Conservation (phyloP, 2,113 vertebrate species). For the Pitta sordida region DNA sequence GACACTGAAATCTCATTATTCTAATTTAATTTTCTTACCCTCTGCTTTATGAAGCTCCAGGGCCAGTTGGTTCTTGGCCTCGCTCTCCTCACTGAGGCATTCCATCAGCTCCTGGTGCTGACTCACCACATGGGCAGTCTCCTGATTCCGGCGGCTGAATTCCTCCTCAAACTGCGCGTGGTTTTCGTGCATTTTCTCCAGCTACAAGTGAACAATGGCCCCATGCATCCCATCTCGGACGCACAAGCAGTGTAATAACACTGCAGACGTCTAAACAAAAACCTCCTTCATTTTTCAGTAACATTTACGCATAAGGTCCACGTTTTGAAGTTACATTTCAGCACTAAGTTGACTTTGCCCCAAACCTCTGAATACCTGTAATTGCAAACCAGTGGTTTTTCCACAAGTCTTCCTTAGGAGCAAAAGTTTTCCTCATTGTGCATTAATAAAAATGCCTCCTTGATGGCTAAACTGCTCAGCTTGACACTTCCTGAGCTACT, state of each 20-base stretch:
- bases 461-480: not conserved
- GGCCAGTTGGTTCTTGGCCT: conserved; percentile 76
- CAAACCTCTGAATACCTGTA: not conserved
- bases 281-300: fast-evolving
- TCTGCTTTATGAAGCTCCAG: conserved; percentile 88
- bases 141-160: conserved; percentile 74
- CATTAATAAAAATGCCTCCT: not conserved
- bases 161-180: conserved; percentile 80
- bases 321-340: not conserved
- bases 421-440: not conserved
- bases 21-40: conserved; percentile 69
- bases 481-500: not conserved
- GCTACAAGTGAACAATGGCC: conserved; percentile 54
- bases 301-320: not conserved
- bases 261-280: not conserved
- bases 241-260: not conserved
- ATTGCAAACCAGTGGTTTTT: not conserved
- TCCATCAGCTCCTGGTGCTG: conserved; percentile 82
- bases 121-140: conserved; percentile 74
- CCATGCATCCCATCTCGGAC: not conserved
- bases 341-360: not conserved
- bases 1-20: not conserved
- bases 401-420: not conserved
- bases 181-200: conserved; percentile 82
- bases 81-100: conserved; percentile 78